Conservation (phyloP, 2,888 invertebrate genomes). For the Agrochola circellaris region DNA sequence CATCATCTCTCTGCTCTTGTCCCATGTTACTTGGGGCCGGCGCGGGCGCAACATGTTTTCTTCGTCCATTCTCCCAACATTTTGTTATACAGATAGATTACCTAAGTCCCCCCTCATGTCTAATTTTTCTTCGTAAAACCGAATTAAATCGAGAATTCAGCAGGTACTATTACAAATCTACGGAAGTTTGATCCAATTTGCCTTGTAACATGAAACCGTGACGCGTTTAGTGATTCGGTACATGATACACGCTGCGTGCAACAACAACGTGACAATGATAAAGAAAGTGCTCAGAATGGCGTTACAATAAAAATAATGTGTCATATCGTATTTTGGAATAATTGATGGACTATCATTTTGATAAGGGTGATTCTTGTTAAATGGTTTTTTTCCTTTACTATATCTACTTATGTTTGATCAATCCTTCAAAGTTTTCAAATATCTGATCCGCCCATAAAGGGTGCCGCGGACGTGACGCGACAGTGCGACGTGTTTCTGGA, state of each 20-base stretch:
- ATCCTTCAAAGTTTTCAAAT: neutral
- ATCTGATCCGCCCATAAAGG: neutral
- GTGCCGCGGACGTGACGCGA: no score
- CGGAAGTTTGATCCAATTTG: conserved; percentile 24
- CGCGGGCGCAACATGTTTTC: no score
- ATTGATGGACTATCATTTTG: conserved; percentile 25
- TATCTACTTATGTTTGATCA: neutral
- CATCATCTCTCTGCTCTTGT: no score
- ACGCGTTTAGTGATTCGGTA: conserved; percentile 20
- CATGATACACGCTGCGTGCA: conserved; percentile 30
- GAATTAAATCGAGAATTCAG: conserved; percentile 15
- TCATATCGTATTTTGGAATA: conserved; percentile 36
- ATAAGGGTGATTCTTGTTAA: conserved; percentile 2
- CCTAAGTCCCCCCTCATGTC: no score
- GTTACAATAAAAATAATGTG: conserved; percentile 28
- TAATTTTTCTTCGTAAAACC: neutral
- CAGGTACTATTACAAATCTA: neutral
- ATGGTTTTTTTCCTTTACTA: neutral
- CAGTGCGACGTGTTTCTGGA: no score
- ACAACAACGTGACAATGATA: conserved; percentile 50
- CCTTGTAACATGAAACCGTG: conserved; percentile 20
- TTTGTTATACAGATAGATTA: no score
- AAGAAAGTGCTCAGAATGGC: conserved; percentile 4
- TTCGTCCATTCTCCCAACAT: no score
- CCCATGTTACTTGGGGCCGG: no score